Evolutionary conservation across 2,113 vertebrate species (phyloP).

Genomic region (Centropristis striata): DNA sequence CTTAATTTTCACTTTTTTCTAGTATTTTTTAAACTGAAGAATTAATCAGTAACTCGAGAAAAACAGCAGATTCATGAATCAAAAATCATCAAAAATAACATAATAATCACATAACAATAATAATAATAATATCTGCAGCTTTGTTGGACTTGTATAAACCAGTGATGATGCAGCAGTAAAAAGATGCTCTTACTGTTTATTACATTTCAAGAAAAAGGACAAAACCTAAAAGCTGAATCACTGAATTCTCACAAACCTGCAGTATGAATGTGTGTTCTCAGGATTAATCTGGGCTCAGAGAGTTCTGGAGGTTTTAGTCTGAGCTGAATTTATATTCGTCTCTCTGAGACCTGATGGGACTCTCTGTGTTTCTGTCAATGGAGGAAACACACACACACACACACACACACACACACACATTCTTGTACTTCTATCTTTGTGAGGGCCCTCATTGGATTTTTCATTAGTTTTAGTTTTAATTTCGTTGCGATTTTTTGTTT

Average conservation of each 20-base stretch:
- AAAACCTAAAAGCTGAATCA: not conserved
- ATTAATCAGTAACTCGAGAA: too few species aligned
- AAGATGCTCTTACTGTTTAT: not conserved
- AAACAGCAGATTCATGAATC: too few species aligned
- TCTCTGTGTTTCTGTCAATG: conserved; percentile 52
- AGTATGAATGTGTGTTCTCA: not conserved
- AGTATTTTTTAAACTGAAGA: too few species aligned
- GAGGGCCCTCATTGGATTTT: too few species aligned
- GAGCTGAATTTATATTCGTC: not conserved
- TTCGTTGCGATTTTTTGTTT: too few species aligned
- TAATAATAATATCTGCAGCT: not conserved
- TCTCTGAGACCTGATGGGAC: conserved; percentile 32
- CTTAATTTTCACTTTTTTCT: too few species aligned
- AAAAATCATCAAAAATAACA: too few species aligned
- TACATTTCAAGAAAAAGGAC: not conserved
- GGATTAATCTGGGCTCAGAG: not conserved
- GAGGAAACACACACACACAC: conserved; percentile 51
- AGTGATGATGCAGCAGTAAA: not conserved
- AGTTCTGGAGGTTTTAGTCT: not conserved
- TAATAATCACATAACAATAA: too few species aligned
- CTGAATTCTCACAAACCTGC: not conserved
- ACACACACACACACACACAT: conserved; percentile 34
- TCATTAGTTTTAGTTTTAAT: too few species aligned
- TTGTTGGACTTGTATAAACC: not conserved
- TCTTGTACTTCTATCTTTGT: too few species aligned